Evolutionary conservation across 2,113 vertebrate species (phyloP), one percentile per base, ranked within the genome.

Genomic region (Aramus guarauna): DNA sequence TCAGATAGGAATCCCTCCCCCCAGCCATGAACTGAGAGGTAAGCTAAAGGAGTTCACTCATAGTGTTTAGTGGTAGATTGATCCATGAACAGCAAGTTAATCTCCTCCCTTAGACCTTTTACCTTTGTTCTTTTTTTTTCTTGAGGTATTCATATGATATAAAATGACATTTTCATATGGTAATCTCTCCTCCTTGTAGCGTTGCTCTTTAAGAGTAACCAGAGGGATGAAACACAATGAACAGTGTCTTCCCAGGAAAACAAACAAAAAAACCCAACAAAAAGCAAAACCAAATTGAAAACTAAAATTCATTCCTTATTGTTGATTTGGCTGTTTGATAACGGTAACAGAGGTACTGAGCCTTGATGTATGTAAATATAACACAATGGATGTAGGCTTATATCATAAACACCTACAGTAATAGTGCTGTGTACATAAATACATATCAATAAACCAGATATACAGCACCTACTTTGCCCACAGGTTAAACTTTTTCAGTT

Each of bases 131-230:
- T 95, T 73, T 63, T 91, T 63, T 85, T 81, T 94, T 62, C 85
- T 97, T 95, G 82, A 93, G 73, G 55, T 73, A 74, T 97, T 96
- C 84, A 85, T 94, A 75, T 96, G 92, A 96, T 96, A 96, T 75
- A 81, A 96, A 96, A 96, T 97, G 87, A 94, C 96, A 97, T 97
- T 98, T 98, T 98, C 96, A 88, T 97, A 98, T 96, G 96, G 91
- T 97, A 97, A 97, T 98, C 41, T 97, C 90, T 96, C 71, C 91
- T 95, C 55, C 97, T 94, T 94, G 34, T 95, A 88, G 71, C 36
- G 2, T 72, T 95, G 59, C 83, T 97, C 86, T 97, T 98, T 97
- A 97, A 92, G 89, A 96, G 89, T 92, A 97, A 81, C 67, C 75
- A 96, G 88, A 90, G 90, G 94, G 95, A 94, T 89, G 77, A 84